phyloP scores from a whole-genome alignment of 2,113 vertebrate species.

The Propithecus coquereli region DNA sequence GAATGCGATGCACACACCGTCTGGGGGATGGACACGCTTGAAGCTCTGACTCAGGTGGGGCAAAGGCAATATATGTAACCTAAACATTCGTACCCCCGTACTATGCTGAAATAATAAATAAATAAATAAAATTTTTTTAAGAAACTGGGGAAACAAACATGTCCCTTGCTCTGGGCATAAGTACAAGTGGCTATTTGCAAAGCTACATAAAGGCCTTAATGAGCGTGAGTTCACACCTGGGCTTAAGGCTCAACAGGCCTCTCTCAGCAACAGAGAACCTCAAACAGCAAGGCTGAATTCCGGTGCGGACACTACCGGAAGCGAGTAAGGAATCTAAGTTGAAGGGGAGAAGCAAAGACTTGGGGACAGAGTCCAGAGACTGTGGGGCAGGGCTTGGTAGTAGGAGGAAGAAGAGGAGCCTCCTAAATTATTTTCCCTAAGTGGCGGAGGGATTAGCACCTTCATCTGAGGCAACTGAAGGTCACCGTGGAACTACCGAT shows the following conservation, averaged over 20 bases:
- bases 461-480: not conserved
- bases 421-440: not conserved
- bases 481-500: not conserved
- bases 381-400: not conserved
- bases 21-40: too few species aligned
- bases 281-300: not conserved
- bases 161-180: not conserved
- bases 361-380: not conserved
- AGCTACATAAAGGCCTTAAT: not conserved
- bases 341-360: not conserved
- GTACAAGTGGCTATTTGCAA: not conserved
- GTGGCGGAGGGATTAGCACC: not conserved
- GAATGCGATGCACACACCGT: too few species aligned
- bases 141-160: not conserved
- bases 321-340: too few species aligned
- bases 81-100: too few species aligned
- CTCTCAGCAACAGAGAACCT: not conserved
- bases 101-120: too few species aligned
- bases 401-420: not conserved
- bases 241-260: not conserved
- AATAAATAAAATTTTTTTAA: too few species aligned
- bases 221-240: not conserved
- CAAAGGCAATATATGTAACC: too few species aligned
- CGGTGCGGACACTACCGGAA: not conserved
- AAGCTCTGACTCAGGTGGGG: too few species aligned